Conservation (phyloP, 2,888 invertebrate species). For the Meiosimyza platycephala region DNA sequence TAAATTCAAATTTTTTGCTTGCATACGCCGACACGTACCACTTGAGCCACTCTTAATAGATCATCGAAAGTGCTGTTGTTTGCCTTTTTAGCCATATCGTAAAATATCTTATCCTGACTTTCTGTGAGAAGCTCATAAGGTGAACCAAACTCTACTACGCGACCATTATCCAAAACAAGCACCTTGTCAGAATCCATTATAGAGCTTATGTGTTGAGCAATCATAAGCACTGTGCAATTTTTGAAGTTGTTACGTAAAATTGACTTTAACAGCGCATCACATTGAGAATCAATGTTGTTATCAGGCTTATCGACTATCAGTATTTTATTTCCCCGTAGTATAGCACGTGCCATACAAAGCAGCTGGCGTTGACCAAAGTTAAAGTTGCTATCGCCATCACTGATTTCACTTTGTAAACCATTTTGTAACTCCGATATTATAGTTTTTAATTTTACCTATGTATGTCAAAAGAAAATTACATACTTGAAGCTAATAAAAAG, state of each 20-base stretch:
- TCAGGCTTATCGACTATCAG: slow-evolving; percentile 93
- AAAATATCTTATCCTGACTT: slow-evolving; percentile 68
- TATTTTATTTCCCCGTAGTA: slow-evolving; percentile 84
- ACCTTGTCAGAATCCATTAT: slow-evolving; percentile 75
- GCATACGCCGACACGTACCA: slow-evolving; percentile 56
- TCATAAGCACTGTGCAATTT: slow-evolving; percentile 86
- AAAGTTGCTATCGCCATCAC: slow-evolving; percentile 85
- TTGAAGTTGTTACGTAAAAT: slow-evolving; percentile 83
- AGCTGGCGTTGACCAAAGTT: slow-evolving; percentile 92
- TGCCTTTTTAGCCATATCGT: slow-evolving; percentile 72
- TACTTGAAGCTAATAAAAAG: not conserved
- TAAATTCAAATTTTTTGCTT: too few species aligned
- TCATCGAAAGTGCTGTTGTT: slow-evolving; percentile 76
- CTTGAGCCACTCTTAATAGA: slow-evolving; percentile 73
- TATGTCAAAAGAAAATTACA: not conserved
- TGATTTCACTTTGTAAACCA: slow-evolving; percentile 77
- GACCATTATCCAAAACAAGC: slow-evolving; percentile 79
- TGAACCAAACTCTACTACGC: slow-evolving; percentile 76
- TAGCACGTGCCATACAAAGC: slow-evolving; percentile 89
- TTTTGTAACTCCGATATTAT: slow-evolving; percentile 74
- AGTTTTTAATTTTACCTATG: slow-evolving; percentile 72
- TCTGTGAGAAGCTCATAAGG: slow-evolving; percentile 72
- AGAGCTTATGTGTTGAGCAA: slow-evolving; percentile 90
- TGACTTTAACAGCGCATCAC: slow-evolving; percentile 84
- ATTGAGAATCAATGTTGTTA: slow-evolving; percentile 91